Base-by-base conservation (phyloP, 1,140 invertebrate species). In the Zaprionus tsacasi region DNA sequence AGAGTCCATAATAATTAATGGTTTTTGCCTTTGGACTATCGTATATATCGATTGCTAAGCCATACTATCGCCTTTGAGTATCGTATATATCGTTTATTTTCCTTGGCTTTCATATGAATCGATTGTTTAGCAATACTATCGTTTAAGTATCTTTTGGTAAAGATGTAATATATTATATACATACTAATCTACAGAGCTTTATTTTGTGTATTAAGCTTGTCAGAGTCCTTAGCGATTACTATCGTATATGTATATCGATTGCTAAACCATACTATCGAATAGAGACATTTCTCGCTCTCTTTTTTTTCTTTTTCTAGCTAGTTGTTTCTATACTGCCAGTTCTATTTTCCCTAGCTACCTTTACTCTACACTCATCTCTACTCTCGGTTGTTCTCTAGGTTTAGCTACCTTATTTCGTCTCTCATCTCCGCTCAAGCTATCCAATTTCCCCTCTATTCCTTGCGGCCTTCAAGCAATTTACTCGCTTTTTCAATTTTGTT, bases 401-500 rank as follows among this genome's bases (percentile, higher is more conserved):
- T 0, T 33, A 33, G 30, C 30, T 33, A 6, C 30, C 5, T 4
- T 21, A 21, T 40, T 5, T n/a, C 13, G 4, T 15, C 38, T n/a
- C 6, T 6, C 13, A 12, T n/a, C 13, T 15, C 6, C 13, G 40
- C 7, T 43, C 2, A 15, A 15, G n/a, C n/a, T n/a, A 43, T 43
- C n/a, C n/a, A 15, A 43, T 43, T 43, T 2, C 13, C 59, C 36
- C 21, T 40, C 21, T 40, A 38, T 21, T 58, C 56, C 40, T 5
- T 17, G n/a, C n/a, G 40, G 15, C 40, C 40, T 45, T 45, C 40
- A 27, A 40, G n/a, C 33, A 17, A 58, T 70, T 10, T 36, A 12
- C 11, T 1, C 30, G n/a, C 12, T 52, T 52, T 52, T 25, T 7
- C 15, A 48, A 21, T 33, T 70, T 45, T 52, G 74, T 21, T 66